Evolutionary conservation across 2,888 invertebrate species (phyloP).

Genomic region (Caenorhabditis sp.): DNA sequence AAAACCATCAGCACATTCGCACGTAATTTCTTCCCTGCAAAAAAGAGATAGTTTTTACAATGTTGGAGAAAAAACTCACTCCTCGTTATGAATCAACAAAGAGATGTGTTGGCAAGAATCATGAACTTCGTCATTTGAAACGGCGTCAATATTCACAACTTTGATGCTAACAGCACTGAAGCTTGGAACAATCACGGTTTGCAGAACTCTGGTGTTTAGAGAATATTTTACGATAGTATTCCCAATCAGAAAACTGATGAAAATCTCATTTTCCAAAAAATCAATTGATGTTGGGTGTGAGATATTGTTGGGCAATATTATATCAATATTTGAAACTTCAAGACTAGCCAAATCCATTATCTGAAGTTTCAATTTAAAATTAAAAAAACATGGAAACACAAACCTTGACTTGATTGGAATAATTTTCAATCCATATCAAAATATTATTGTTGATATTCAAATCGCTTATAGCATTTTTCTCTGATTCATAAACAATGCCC

Average conservation of each 20-base stretch:
- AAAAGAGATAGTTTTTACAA: neutral
- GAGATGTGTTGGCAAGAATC: neutral
- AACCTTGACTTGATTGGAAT: neutral
- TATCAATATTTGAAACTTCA: neutral
- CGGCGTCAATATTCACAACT: neutral
- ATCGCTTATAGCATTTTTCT: neutral
- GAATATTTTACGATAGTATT: neutral
- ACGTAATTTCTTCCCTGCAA: neutral
- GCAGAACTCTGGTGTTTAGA: neutral
- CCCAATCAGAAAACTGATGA: neutral
- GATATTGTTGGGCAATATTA: neutral
- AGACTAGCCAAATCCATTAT: neutral
- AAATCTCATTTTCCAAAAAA: neutral
- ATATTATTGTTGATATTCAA: neutral
- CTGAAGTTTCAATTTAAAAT: neutral
- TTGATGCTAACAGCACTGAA: constrained; percentile 7
- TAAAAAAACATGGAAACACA: neutral
- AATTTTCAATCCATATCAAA: neutral
- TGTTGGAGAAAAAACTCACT: too few relatives aligned
- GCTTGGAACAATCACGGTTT: neutral
- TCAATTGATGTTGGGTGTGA: neutral
- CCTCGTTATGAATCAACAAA: neutral
- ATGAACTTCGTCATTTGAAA: neutral
- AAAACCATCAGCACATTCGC: constrained; percentile 10
- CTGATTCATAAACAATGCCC: neutral